A percentile compares a stretch with the other conserved stretches of the same genome.
Conservation (phyloP, 2,113 vertebrate genomes). For the Atherinomorus stipes region DNA sequence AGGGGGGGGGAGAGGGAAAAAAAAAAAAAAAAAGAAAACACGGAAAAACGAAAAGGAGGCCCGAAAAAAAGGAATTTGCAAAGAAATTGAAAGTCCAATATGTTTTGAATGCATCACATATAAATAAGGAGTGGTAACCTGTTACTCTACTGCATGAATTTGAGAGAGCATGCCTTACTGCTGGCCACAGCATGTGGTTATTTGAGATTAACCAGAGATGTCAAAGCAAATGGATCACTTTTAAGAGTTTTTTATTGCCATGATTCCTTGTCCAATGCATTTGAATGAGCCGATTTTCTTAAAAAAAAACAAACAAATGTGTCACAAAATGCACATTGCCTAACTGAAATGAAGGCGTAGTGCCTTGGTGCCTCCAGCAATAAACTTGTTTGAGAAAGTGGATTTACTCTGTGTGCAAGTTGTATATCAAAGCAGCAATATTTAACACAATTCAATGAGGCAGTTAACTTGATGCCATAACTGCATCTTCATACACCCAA, state of each 20-base stretch:
- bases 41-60: no score
- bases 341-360: slow-evolving; percentile 36
- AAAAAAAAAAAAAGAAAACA: no score
- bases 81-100: background rate
- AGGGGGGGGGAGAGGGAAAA: no score
- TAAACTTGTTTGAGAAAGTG: slow-evolving; percentile 29
- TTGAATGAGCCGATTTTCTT: slow-evolving; percentile 3
- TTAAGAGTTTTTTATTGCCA: slow-evolving; percentile 43
- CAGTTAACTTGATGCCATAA: background rate
- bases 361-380: slow-evolving; percentile 5
- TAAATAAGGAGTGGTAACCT: background rate
- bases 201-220: background rate
- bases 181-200: slow-evolving; percentile 3
- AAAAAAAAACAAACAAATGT: background rate
- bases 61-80: no score
- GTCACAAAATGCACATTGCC: slow-evolving; percentile 12
- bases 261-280: slow-evolving; percentile 26
- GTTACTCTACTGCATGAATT: slow-evolving; percentile 12
- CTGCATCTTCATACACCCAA: background rate
- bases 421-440: slow-evolving; percentile 5
- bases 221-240: background rate
- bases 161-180: slow-evolving; percentile 27
- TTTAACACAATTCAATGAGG: background rate
- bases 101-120: background rate
- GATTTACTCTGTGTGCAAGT: background rate